Base-by-base conservation (phyloP, 2,888 invertebrate species). In the Patella ulyssiponensis region DNA sequence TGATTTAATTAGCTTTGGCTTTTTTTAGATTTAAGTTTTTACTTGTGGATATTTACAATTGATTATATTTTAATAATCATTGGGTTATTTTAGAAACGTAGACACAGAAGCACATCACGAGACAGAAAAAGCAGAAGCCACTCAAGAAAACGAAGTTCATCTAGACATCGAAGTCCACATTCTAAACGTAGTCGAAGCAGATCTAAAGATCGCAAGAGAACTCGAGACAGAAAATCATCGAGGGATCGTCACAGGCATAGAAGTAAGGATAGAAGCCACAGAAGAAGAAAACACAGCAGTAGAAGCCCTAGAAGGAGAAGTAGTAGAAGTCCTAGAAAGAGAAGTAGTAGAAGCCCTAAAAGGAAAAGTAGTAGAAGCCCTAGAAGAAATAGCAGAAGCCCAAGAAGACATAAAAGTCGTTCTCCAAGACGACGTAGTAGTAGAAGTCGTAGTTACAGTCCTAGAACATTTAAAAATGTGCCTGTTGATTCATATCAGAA, bases 191-290 rank as follows among this genome's bases (percentile, higher is more conserved):
- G 73, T 23, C 44, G 73, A 73, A 81, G 79, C 64, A 70, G 70
- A 73, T 79, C 75, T 70, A 82, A n/a, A 80, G 77, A 77, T 81
- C 73, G 64, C 73, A 27, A 80, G 71, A 23, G 76, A 56, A 69
- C 77, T 53, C 80, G 79, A 70, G 79, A 80, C 14, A 79, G 79
- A 75, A 78, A 77, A 23, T 73, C 79, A 75, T 82, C 81, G 69
- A 70, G 78, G 56, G 81, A 79, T 17, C 76, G 80, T 53, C 75
- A 80, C 12, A 81, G 82, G 69, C 80, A 82, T 33, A 80, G 82
- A 51, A 83, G 83, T 71, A 44, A 44, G 9, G 44, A 79, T 72
- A 79, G 80, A 75, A 80, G 79, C 33, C 79, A 81, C 7, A 81
- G 81, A 17, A 77, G 80, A 73, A 53, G 73, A 53, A 64, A 75